Evolutionary conservation across 2,888 invertebrate genomes (phyloP), one percentile per base, ranked within the genome.

Genomic region (Phalangium opilio): DNA sequence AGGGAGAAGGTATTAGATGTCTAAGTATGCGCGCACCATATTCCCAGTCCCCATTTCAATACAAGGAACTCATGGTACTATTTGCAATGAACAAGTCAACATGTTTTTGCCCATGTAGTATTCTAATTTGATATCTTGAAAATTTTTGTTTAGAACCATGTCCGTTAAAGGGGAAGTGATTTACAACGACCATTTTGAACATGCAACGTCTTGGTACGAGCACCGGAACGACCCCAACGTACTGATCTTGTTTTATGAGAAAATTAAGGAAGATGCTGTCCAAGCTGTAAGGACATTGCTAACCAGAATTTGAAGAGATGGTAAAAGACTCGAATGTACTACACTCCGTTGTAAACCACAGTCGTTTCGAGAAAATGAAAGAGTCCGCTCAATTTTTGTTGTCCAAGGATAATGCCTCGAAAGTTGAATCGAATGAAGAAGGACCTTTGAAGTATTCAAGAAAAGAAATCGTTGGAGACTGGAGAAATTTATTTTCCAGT

Each of bases 401-500:
- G n/a, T n/a, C n/a, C n/a, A 27, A 27, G 27, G 8, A 27, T 7
- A 27, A 7, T 27, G 27, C 27, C 8, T 27, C 27, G 8, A 8
- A 27, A 27, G n/a, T n/a, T n/a, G 27, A 8, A 27, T n/a, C n/a
- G n/a, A n/a, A n/a, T n/a, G n/a, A n/a, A 4, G 27, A 27, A 27
- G 27, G 8, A 27, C 8, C 27, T 7, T 7, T 27, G 27, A 27
- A 27, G 8, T 8, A 7, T 7, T 4, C 53, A 33, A 14, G 51
- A 10, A 54, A 55, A 61, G 64, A 64, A 7, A 50, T 53, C n/a
- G 62, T 67, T 3, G 67, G 67, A 8, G 67, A 67, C 52, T 67
- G 67, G 66, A 62, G 61, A 51, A 62, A 60, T 38, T 59, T 64
- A 45, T 67, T 67, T 55, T 62, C 63, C 1, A 60, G 61, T 15